Evolutionary conservation across 1,140 invertebrate species (phyloP), one percentile per base, ranked within the genome.

Genomic region (Armadillidium nasatum): DNA sequence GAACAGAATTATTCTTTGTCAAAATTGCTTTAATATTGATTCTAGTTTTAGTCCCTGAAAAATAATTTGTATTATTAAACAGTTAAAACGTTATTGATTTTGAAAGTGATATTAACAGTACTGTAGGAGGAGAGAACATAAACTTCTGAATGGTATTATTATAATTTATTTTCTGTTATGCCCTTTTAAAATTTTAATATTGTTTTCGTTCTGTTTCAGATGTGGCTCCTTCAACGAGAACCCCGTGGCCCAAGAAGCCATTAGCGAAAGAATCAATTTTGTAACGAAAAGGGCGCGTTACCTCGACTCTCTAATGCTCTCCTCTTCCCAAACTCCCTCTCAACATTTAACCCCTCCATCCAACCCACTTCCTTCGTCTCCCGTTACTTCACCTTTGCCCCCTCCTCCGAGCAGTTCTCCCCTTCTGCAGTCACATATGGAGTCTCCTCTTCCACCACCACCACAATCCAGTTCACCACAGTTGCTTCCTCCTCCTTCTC

Each of bases 251-350:
- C 79, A 80, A 69, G 79, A 80, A 54, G 77, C 79, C 23, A 80
- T 80, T 74, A 78, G 44, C 15, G 79, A 80, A 22, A 73, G 79
- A 22, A 80, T 80, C 68, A 74, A 78, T 23, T 74, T 77, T 72
- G 76, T 80, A 33, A 76, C 79, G 3, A 22, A 44, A 21, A 45
- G 79, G 7, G 79, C 79, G 15, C 79, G 77, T n/a, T 74, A 78
- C 22, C 79, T 80, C 19, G 79, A 80, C 79, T 73, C 71, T 43
- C 76, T 80, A 19, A 77, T 80, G 76, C 76, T 80, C 43, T 74
- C 76, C 13, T 66, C 76, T 44, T 50, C 69, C 22, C 7, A 71
- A n/a, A 67, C 76, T 19, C 21, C 72, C 19, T 21, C 76, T 33
- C 43, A 44, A 44, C 19, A 50, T 46, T 46, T 46, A 23, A 33